Percentiles rank a stretch among this genome's conserved stretches.
Conservation (phyloP, 2,888 invertebrate species). For the Leptothorax acervorum region DNA sequence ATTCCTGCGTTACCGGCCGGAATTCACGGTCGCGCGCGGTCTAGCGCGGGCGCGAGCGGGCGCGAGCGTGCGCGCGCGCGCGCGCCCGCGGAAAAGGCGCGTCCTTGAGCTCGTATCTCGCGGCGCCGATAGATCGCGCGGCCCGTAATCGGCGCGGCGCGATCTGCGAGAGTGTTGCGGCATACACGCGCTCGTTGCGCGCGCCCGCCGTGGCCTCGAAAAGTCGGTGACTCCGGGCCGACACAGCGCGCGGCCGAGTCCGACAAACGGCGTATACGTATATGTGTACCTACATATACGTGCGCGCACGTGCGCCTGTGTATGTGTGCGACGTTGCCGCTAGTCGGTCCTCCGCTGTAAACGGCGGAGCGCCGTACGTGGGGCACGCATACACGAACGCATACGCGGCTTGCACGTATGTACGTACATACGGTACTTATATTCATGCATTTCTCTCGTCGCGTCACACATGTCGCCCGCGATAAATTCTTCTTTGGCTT, state of each 20-base stretch:
- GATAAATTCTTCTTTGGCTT: slow-evolving; percentile 66
- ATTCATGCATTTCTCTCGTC: slow-evolving; percentile 61
- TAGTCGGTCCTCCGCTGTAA: slow-evolving; percentile 57
- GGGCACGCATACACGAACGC: background rate
- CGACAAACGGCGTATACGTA: slow-evolving; percentile 68
- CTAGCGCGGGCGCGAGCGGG: background rate
- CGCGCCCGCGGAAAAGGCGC: slow-evolving; percentile 68
- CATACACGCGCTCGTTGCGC: slow-evolving; percentile 12
- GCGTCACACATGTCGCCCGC: slow-evolving; percentile 67
- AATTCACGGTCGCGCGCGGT: slow-evolving; percentile 75
- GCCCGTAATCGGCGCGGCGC: slow-evolving; percentile 80
- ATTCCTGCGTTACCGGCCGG: slow-evolving; percentile 81
- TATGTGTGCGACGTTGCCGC: slow-evolving; percentile 79
- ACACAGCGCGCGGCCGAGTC: slow-evolving; percentile 68
- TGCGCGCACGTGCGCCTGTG: background rate
- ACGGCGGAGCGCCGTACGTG: background rate
- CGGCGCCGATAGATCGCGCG: slow-evolving; percentile 84
- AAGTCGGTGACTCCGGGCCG: slow-evolving; percentile 84
- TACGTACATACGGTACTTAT: background rate
- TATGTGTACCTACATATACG: background rate
- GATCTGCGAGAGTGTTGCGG: slow-evolving; percentile 64
- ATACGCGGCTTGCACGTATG: background rate
- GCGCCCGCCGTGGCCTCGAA: slow-evolving; percentile 83
- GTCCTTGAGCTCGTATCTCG: slow-evolving; percentile 84
- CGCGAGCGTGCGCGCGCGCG: background rate